phyloP scores from a whole-genome alignment of 1,140 invertebrate genomes.

The Drosophila miranda region DNA sequence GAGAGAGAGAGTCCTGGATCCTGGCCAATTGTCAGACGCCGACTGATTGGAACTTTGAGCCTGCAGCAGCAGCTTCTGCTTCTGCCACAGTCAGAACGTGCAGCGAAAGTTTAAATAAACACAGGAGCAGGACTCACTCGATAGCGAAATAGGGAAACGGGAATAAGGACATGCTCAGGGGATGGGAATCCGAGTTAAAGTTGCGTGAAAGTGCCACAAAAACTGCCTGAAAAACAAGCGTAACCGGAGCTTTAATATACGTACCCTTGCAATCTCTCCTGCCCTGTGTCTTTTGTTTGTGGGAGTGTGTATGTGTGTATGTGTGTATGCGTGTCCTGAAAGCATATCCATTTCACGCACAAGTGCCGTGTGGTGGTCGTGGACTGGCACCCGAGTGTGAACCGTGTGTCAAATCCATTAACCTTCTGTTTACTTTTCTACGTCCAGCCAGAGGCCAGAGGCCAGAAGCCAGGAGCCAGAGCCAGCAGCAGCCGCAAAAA shows the following conservation, averaged over 20 bases:
- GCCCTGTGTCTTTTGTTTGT: too few species aligned
- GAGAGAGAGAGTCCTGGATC: conserved; percentile 10
- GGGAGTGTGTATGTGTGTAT: too few species aligned
- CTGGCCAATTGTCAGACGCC: conserved; percentile 67
- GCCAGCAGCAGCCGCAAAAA: conserved; percentile 43
- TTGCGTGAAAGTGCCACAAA: conserved; percentile 9
- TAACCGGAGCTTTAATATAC: background rate
- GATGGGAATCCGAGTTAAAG: conserved; percentile 27
- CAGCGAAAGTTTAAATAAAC: conserved; percentile 78
- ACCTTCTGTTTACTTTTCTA: conserved; percentile 82
- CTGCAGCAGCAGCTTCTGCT: conserved; percentile 14
- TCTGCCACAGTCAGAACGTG: conserved; percentile 59
- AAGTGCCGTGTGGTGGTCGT: conserved; percentile 52
- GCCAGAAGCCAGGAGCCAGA: conserved; percentile 14
- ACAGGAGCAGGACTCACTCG: conserved; percentile 30
- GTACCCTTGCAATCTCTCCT: background rate
- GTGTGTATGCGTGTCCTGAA: conserved; percentile 65
- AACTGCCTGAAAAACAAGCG: background rate
- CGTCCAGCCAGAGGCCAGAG: conserved; percentile 43
- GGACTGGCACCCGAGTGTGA: conserved; percentile 12
- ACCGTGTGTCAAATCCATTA: conserved; percentile 82
- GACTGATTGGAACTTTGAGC: conserved; percentile 72
- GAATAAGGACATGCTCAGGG: background rate
- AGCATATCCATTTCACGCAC: conserved; percentile 79
- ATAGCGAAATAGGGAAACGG: background rate